Evolutionary conservation across 2,113 vertebrate species (phyloP), one percentile per base, ranked within the genome.

Genomic region (Orientallactaga bullata): DNA sequence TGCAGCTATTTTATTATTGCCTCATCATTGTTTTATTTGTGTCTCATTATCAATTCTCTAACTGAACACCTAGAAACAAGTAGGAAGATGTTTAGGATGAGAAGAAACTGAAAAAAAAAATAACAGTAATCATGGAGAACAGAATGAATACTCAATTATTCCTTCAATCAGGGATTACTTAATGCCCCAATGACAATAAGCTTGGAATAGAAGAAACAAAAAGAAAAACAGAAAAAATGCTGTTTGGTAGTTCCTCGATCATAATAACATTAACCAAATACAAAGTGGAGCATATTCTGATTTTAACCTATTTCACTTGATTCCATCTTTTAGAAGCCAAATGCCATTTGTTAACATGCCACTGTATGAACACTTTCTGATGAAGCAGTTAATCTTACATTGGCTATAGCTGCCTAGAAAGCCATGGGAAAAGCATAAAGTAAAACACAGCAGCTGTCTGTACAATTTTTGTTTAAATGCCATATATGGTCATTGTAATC

Each of bases 291-390:
- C 55, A 9, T 74, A 73, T 6, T 94, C 30, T 77, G 47, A 86
- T 42, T 66, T 88, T 79, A 37, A 90, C 18, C 30, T 32, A 4
- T 20, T 30, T 30, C 68, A 11, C 78, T 93, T 92, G 76, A 80
- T 65, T 74, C 69, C n/a, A 39, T 77, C 85, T 84, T 96, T 76
- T 51, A 51, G 55, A 80, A 74, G 80, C 71, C 42, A 93, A 63
- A 77, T 73, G 23, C 28, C 32, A 39, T 72, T 86, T 91, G 51
- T 66, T 63, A 58, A 85, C 58, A 47, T 60, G 16, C 47, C 58
- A 77, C 39, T 4, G 72, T 39, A 12, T 71, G 35, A 90, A 61
- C 18, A 85, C 35, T 71, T 90, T 88, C 58, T 83, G 26, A 30
- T 71, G 76, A 78, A 63, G 74, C 23, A 86, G 74, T 77, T 88